Conservation (phyloP, 2,888 invertebrate species). For the Gymnosoma rotundatum region DNA sequence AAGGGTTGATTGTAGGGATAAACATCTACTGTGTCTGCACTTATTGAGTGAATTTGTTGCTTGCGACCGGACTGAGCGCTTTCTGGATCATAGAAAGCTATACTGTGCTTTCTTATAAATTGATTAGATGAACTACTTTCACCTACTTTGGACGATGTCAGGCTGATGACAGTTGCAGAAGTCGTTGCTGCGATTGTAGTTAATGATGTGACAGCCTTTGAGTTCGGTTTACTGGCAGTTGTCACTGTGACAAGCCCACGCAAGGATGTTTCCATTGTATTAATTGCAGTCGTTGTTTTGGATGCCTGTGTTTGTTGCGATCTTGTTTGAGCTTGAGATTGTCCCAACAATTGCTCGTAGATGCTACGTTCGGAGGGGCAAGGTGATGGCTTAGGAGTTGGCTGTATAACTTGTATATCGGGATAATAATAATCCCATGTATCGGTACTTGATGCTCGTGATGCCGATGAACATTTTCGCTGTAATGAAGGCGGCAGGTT, state of each 20-base stretch:
- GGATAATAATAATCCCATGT: constrained; percentile 85
- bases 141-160: constrained; percentile 19
- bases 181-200: constrained; percentile 62
- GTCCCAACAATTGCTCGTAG: constrained; percentile 74
- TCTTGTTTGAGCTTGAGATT: constrained; percentile 50
- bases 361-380: constrained; percentile 86
- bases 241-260: constrained; percentile 61
- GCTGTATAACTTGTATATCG: constrained; percentile 88
- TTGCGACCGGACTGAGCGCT: constrained; percentile 79
- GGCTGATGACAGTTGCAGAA: constrained; percentile 63
- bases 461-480: constrained; percentile 79
- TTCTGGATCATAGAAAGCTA: constrained; percentile 80
- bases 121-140: constrained; percentile 71
- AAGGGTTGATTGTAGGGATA: constrained; percentile 78
- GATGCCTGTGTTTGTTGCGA: constrained; percentile 57
- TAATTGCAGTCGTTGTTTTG: constrained; percentile 71
- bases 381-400: constrained; percentile 92
- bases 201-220: constrained; percentile 59
- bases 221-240: constrained; percentile 63
- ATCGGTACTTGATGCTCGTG: constrained; percentile 80
- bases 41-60: constrained; percentile 80
- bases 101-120: constrained; percentile 80
- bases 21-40: constrained; percentile 80
- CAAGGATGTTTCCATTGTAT: constrained; percentile 60
- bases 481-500: constrained; percentile 83